Conservation (phyloP, 2,797 vertebrate species). For the Microctenopoma stevenorrisi region DNA sequence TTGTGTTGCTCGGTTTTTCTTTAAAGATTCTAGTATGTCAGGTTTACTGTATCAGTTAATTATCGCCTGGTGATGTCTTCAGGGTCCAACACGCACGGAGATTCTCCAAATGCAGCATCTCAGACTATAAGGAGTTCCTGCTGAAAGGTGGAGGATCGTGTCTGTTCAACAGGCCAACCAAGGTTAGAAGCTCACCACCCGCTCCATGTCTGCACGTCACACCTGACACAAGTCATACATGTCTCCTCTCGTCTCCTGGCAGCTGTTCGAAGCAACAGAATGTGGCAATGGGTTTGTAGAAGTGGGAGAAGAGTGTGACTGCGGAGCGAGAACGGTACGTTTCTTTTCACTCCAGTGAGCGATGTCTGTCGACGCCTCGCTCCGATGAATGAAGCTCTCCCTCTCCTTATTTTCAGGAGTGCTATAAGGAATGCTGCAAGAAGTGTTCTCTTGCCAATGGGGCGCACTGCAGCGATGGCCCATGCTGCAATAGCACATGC, state of each 20-base stretch:
- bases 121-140: conserved; percentile 96
- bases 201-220: background rate
- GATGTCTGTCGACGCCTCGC: background rate
- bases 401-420: conserved; percentile 85
- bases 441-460: conserved; percentile 98
- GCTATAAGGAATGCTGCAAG: conserved; percentile 96
- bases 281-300: conserved; percentile 98
- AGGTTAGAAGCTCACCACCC: conserved; percentile 80
- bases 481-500: conserved; percentile 96
- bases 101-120: conserved; percentile 98
- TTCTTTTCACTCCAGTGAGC: conserved; percentile 2
- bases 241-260: conserved; percentile 58
- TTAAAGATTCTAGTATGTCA: no score
- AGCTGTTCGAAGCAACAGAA: conserved; percentile 92
- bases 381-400: conserved; percentile 19
- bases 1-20: background rate
- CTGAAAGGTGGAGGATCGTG: conserved; percentile 95
- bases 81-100: conserved; percentile 93
- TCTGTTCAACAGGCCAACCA: conserved; percentile 96
- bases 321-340: conserved; percentile 90
- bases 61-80: conserved; percentile 32
- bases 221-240: conserved; percentile 8
- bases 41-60: background rate
- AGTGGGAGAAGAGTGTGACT: conserved; percentile 97
- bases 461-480: conserved; percentile 96